These are phyloP conservation scores for Onchidella celtica DNA, from an alignment of 2,888 invertebrate species.

Conservation along the genomic window DNA sequence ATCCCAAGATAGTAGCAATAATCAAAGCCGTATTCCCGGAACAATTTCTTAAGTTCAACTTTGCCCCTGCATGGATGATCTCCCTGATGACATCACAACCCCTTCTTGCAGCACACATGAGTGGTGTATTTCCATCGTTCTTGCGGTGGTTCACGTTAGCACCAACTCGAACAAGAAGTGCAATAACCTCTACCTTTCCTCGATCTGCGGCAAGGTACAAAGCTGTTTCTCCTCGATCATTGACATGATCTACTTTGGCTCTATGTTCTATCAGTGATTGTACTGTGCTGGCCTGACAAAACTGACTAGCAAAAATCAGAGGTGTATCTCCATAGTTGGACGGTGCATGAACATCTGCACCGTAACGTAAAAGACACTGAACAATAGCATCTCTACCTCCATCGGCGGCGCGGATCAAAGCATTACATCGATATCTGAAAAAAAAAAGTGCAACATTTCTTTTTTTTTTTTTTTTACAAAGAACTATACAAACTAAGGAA, in stretches of 20 bases:
- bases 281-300: constrained; percentile 13
- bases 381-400: constrained; percentile 34
- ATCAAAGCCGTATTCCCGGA: constrained; percentile 34
- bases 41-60: neutral
- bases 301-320: constrained; percentile 34
- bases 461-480: too few relatives aligned
- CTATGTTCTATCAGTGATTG: neutral
- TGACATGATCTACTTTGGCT: constrained; percentile 26
- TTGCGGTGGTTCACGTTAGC: constrained; percentile 38
- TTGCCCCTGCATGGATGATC: constrained; percentile 12
- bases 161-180: constrained; percentile 28
- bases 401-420: constrained; percentile 33
- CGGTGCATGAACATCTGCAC: constrained; percentile 30
- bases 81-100: constrained; percentile 24
- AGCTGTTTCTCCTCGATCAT: constrained; percentile 49
- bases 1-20: constrained; percentile 24
- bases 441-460: too few relatives aligned
- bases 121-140: constrained; percentile 35
- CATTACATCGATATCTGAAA: constrained; percentile 35
- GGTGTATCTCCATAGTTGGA: constrained; percentile 33
- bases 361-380: neutral
- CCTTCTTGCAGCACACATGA: constrained; percentile 39
- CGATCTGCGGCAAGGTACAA: constrained; percentile 45
- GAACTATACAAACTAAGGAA: too few relatives aligned
- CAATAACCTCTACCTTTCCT: constrained; percentile 38